phyloP scores from a whole-genome alignment of 2,113 vertebrate species.

The Hemicordylus capensis region DNA sequence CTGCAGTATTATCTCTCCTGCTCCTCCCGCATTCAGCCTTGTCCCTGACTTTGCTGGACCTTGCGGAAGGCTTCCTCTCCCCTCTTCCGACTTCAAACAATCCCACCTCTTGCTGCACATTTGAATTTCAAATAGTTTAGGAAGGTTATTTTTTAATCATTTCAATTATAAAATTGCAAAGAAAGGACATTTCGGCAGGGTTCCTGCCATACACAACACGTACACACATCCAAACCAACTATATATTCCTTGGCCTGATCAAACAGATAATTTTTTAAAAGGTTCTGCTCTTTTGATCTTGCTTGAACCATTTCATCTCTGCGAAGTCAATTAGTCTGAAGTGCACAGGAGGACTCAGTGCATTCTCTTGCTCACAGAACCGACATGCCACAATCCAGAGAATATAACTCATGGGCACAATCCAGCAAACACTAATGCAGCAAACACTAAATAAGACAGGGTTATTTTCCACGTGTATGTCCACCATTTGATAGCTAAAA shows the following conservation, averaged over 20 bases:
- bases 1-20: neutral
- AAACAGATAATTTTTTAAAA: neutral
- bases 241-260: neutral
- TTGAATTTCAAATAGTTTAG: slow-evolving; percentile 10
- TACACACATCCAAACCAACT: accelerated
- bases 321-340: slow-evolving; percentile 18
- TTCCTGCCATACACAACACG: neutral
- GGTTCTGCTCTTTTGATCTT: neutral
- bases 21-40: neutral
- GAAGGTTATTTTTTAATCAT: neutral
- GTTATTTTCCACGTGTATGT: no score
- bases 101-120: neutral
- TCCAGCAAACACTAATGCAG: neutral
- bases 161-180: neutral
- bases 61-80: neutral
- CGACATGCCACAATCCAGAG: neutral
- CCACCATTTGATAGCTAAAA: no score
- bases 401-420: neutral
- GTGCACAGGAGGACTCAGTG: neutral
- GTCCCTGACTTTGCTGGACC: neutral
- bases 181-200: slow-evolving; percentile 16
- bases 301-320: neutral
- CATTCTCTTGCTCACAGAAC: neutral
- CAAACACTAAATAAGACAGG: no score
- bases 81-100: neutral